These are phyloP conservation scores for Rhizoglyphus robini DNA, from an alignment of 1,140 invertebrate genomes.

Conservation along the genomic window DNA sequence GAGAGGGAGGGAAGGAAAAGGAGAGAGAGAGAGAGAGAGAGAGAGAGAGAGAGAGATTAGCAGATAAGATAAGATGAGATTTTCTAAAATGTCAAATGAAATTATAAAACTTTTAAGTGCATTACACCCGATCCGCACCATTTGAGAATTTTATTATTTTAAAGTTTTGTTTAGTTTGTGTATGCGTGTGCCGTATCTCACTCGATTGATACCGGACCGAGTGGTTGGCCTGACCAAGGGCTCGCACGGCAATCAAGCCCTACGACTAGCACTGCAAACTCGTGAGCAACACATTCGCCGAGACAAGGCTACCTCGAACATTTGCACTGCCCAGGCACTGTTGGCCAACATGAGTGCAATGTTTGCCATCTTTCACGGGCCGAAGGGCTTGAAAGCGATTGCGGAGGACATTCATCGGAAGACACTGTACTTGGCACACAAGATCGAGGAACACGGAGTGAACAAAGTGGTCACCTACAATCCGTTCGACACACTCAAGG, in stretches of 20 bases:
- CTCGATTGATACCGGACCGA: constrained; percentile 85
- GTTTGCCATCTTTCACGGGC: constrained; percentile 96
- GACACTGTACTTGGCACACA: constrained; percentile 50
- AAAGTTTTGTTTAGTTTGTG: constrained; percentile 46
- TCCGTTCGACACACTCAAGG: constrained; percentile 88
- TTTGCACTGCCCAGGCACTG: constrained; percentile 95
- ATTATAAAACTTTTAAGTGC: too few species aligned
- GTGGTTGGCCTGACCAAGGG: constrained; percentile 96
- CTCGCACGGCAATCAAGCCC: constrained; percentile 69
- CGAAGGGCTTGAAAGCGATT: constrained; percentile 70
- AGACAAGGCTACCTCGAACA: constrained; percentile 97
- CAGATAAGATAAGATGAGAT: too few species aligned
- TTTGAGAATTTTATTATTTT: too few species aligned
- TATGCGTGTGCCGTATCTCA: constrained; percentile 46
- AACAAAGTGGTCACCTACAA: constrained; percentile 39
- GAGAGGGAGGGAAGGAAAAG: too few species aligned
- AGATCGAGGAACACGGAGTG: not conserved
- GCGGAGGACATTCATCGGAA: constrained; percentile 72
- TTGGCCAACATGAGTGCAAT: constrained; percentile 90
- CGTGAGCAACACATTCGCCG: constrained; percentile 94
- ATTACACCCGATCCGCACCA: too few species aligned
- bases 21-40: too few species aligned
- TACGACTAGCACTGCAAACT: constrained; percentile 86
- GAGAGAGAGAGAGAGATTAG: too few species aligned
- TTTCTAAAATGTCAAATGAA: too few species aligned